phyloP scores from a whole-genome alignment of 2,888 invertebrate species.

The Trachelus iudaicus region DNA sequence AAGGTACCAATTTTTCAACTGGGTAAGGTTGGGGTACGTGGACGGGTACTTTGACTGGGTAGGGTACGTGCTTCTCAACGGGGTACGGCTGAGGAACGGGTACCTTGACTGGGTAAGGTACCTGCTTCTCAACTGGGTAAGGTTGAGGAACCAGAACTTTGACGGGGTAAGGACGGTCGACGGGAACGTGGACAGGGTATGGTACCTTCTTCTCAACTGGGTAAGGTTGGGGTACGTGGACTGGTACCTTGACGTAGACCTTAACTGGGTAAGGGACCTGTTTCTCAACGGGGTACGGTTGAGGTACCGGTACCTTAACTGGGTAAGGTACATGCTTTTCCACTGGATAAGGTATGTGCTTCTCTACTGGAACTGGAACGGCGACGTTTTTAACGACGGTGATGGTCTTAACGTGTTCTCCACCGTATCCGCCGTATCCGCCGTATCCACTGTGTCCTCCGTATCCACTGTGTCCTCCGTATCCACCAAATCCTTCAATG shows the following conservation, averaged over 20 bases:
- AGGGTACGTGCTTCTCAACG: slow-evolving; percentile 76
- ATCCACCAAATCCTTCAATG: slow-evolving; percentile 20
- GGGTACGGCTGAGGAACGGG: slow-evolving; percentile 76
- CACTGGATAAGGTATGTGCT: slow-evolving; percentile 72
- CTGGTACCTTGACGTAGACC: slow-evolving; percentile 83
- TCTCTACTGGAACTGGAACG: slow-evolving; percentile 56
- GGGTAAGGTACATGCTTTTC: slow-evolving; percentile 76
- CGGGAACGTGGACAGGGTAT: slow-evolving; percentile 76
- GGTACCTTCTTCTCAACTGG: slow-evolving; percentile 84
- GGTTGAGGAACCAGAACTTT: slow-evolving; percentile 83
- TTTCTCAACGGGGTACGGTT: slow-evolving; percentile 77
- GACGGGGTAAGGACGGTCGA: slow-evolving; percentile 82
- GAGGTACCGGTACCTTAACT: slow-evolving; percentile 71
- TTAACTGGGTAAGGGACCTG: slow-evolving; percentile 80
- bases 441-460: slow-evolving; percentile 41
- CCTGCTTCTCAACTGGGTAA: slow-evolving; percentile 82
- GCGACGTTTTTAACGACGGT: slow-evolving; percentile 75
- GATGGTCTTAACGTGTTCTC: slow-evolving; percentile 72
- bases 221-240: slow-evolving; percentile 80
- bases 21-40: slow-evolving; percentile 82
- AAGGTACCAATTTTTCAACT: slow-evolving; percentile 73
- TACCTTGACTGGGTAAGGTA: slow-evolving; percentile 81
- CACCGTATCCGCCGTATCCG: slow-evolving; percentile 43
- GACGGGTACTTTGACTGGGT: slow-evolving; percentile 81
- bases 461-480: slow-evolving; percentile 38